These are phyloP conservation scores for Paguma larvata DNA, from an alignment of 2,797 vertebrate genomes.

Conservation along the genomic window DNA sequence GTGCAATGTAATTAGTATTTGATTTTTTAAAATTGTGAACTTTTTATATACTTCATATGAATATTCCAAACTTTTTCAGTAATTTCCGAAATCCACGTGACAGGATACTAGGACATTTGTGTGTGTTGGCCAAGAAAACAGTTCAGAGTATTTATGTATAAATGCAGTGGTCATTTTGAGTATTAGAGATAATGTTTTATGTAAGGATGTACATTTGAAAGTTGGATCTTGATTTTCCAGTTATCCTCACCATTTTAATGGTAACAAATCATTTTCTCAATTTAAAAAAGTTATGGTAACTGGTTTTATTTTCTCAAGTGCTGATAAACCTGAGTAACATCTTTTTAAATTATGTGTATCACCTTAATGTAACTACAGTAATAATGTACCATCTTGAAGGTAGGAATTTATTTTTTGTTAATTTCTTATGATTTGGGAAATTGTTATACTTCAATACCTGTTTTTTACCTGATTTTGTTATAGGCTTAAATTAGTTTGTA, in stretches of 20 bases:
- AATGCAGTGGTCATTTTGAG: constrained; percentile 29
- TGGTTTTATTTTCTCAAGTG: constrained; percentile 42
- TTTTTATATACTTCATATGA: not conserved
- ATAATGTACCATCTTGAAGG: not conserved
- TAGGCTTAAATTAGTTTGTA: constrained; percentile 13
- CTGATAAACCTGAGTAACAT: not conserved
- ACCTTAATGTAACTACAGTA: not conserved
- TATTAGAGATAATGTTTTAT: constrained; percentile 42
- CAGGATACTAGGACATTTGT: not conserved
- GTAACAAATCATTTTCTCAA: not conserved
- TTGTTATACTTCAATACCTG: constrained; percentile 18
- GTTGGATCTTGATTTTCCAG: constrained; percentile 39
- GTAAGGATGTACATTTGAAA: constrained; percentile 53
- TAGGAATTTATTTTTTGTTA: not conserved
- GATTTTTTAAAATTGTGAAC: not conserved
- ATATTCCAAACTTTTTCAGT: not conserved
- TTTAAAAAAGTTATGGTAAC: not conserved
- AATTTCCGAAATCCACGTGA: constrained; percentile 41
- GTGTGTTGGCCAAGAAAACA: not conserved
- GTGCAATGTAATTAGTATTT: not conserved
- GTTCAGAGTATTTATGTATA: not conserved
- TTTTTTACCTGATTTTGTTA: constrained; percentile 33
- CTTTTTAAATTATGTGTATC: constrained; percentile 40
- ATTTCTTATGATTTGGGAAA: constrained; percentile 59
- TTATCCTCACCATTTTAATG: not conserved